Conservation (phyloP, 2,113 vertebrate species). For the Taxidea taxus region DNA sequence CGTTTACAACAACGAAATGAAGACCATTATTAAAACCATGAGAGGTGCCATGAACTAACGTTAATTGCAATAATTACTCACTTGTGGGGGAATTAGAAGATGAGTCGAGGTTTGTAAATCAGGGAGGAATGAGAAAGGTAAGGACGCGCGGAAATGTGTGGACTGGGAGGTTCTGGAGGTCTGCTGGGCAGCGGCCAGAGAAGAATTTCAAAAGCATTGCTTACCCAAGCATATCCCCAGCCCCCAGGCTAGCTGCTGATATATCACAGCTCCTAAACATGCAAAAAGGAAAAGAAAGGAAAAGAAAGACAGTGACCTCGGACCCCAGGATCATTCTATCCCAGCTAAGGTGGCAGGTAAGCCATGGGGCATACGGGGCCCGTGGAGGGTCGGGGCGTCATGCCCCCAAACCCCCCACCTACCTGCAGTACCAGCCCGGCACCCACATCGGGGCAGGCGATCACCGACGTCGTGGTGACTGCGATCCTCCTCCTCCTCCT, state of each 20-base stretch:
- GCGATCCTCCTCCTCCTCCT: too few relatives aligned
- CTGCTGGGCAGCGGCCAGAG: background rate
- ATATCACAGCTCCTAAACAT: background rate
- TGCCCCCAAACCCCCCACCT: accelerated
- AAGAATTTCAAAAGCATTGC: background rate
- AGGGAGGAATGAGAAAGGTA: background rate
- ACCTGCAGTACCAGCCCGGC: accelerated
- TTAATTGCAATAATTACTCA: background rate
- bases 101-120: background rate
- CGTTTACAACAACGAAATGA: background rate
- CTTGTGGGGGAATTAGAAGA: background rate
- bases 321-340: background rate
- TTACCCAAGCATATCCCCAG: accelerated
- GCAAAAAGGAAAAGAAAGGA: background rate
- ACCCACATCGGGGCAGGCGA: accelerated
- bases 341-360: background rate
- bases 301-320: background rate
- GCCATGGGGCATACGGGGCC: accelerated
- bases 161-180: background rate
- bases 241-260: accelerated
- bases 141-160: accelerated
- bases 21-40: background rate
- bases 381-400: accelerated
- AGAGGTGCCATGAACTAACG: background rate
- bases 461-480: accelerated